Evolutionary conservation across 2,797 vertebrate species (phyloP), one percentile per base, ranked within the genome.

Genomic region (Sternotherus odoratus): DNA sequence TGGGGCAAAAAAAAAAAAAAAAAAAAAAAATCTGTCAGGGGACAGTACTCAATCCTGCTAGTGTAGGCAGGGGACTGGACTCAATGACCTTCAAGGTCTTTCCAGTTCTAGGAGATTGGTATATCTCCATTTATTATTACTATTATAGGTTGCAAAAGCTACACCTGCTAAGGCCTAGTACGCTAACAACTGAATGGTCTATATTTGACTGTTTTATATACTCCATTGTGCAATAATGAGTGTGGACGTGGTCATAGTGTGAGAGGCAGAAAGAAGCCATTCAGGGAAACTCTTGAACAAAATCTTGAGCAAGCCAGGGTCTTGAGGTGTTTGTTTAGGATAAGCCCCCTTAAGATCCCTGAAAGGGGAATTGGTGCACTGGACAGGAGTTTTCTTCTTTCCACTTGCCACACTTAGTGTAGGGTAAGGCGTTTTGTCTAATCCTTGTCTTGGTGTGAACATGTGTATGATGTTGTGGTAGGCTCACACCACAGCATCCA

Each of bases 401-500:
- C 95, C 89, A 95, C 90, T 95, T 96, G 95, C 88, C 92, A 95
- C 85, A 85, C 78, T 91, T 91, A 96, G 91, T 74, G 87, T 86
- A 89, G 80, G 85, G 89, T 81, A 63, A 82, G 77, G 77, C 94
- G 93, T 94, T 94, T 92, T 89, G 92, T 79, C 57, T 77, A 93
- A 79, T 28, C 90, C 86, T 75, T 93, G 69, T 94, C 92, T 96
- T 81, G 87, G 81, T 39, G 79, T 77, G 66, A 90, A 48, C 5
- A 91, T 90, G 43, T 7, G 1, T 79, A 84, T 91, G 92, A 94
- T 90, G 46, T 84, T 69, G 23, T 0, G 39, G 3, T 30, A 30
- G 36, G 57, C 79, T 86, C 77, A 90, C 16, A 86, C 5, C 39
- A 95, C 1, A 77, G 82, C 48, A 83, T n/a, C 57, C 54, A 24